Evolutionary conservation across 2,888 invertebrate genomes (phyloP), one percentile per base, ranked within the genome.

Genomic region (Pseudanteris insignis): DNA sequence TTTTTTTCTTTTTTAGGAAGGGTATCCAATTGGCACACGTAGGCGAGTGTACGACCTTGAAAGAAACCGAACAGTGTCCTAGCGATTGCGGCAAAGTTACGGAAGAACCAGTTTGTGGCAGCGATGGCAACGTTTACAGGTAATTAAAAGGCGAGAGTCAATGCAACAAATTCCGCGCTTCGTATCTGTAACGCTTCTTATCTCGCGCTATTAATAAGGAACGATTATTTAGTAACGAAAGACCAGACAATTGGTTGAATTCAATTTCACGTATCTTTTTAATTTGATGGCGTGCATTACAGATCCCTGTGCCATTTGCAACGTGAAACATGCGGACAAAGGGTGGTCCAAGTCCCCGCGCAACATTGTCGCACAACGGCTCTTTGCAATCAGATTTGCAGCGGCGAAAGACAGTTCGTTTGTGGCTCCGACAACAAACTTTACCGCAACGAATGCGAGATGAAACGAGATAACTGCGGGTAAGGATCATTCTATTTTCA

Each of bases 401-500:
- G 86, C 12, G 86, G 86, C 53, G 87, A 87, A 11, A 85, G 88
- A n/a, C 88, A 88, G 63, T 93, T 92, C 75, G 91, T 94, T 40
- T 94, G 94, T 77, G 93, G 92, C 24, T 93, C 92, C 5, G 94
- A 94, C 80, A 92, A 92, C 80, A 88, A 92, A 75, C 90, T 94
- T 78, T 94, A 94, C 81, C 88, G 89, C 72, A 93, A 90, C 78
- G 91, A 92, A 81, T 94, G 94, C 74, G 88, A 92, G 76, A 94
- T 94, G 94, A 91, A 90, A 80, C 87, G 90, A 76, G 90, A 90
- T 75, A 94, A 94, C 76, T 94, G 94, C 81, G 94, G 91, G 90
- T 90, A 73, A 82, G 81, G 71, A 26, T 18, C 4, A 18, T 18
- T 18, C 18, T n/a, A n/a, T n/a, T n/a, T n/a, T n/a, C n/a, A n/a